Evolutionary conservation across 2,797 vertebrate genomes (phyloP), one percentile per base, ranked within the genome.

Genomic region (Sebastes paucispinis): DNA sequence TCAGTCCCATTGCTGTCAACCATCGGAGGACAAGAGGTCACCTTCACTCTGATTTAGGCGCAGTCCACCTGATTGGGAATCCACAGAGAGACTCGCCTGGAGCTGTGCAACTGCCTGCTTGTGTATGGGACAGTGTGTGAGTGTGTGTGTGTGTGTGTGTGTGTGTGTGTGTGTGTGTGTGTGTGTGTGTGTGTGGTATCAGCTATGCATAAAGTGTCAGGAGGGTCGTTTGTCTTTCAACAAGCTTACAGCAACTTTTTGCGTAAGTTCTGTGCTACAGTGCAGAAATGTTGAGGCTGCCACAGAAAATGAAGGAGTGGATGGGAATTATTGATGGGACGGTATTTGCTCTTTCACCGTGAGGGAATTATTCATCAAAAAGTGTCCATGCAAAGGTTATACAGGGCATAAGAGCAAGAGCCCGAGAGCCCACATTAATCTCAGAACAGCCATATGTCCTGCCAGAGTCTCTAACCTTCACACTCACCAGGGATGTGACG

Each of bases 1-100:
- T 85, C 88, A 43, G 81, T 94, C 90, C 87, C 91, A 43, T 62
- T n/a, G 87, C 90, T 90, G 91, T 91, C 89, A 88, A 58, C 90
- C 82, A 79, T 64, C 68, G 18, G 69, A 88, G 75, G 71, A 92
- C 84, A 83, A 86, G 80, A 87, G 91, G 89, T 93, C 91, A 93
- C 88, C 92, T 93, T 94, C 86, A 79, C 39, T 43, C 18, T 66
- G 60, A 84, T 68, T 86, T 66, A 69, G 87, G 39, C 73, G 3
- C 50, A 55, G 47, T 75, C 54, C 73, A 82, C 68, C 77, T 72
- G 80, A 83, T 72, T 69, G 63, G 54, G 71, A 82, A 86, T 79
- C 77, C 66, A 62, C 75, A 63, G 58, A 77, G 80, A 86, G 39
- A 59, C 55, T 24, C 5, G 4, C n/a, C 57, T 43, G 63, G 79